phyloP scores from a whole-genome alignment of 2,888 invertebrate species.

The Copidosoma aretas region DNA sequence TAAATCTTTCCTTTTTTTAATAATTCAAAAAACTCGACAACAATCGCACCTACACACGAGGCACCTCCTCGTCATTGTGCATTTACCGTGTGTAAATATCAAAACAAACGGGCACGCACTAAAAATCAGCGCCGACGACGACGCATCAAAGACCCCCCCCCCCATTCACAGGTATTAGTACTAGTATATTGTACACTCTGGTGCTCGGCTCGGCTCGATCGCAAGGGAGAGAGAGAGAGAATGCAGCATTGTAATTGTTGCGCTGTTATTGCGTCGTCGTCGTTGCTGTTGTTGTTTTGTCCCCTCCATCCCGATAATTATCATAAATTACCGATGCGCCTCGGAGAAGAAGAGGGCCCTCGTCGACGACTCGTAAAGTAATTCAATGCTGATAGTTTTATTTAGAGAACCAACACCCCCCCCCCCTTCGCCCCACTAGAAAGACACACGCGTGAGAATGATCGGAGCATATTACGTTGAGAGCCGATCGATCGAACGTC shows the following conservation, averaged over 20 bases:
- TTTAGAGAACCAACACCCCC: neutral
- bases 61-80: conserved; percentile 17
- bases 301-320: conserved; percentile 16
- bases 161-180: neutral
- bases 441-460: neutral
- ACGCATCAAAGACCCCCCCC: neutral
- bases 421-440: neutral
- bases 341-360: no score
- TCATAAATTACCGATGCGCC: conserved; percentile 34
- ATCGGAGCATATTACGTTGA: neutral
- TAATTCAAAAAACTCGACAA: neutral
- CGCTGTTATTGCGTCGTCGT: no score
- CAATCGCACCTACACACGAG: conserved; percentile 8
- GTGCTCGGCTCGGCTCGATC: neutral
- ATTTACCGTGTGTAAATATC: conserved; percentile 20
- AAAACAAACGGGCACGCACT: neutral
- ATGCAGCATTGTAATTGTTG: conserved; percentile 22
- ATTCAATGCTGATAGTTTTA: conserved; percentile 20
- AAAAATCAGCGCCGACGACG: neutral
- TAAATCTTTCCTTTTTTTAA: neutral
- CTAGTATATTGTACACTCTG: no score
- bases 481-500: neutral
- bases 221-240: no score
- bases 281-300: conserved; percentile 12
- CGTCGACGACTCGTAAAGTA: conserved; percentile 11